Percentiles rank a stretch among this genome's conserved stretches.
Conservation (phyloP, 2,888 invertebrate species). For the Mythimna vitellina region DNA sequence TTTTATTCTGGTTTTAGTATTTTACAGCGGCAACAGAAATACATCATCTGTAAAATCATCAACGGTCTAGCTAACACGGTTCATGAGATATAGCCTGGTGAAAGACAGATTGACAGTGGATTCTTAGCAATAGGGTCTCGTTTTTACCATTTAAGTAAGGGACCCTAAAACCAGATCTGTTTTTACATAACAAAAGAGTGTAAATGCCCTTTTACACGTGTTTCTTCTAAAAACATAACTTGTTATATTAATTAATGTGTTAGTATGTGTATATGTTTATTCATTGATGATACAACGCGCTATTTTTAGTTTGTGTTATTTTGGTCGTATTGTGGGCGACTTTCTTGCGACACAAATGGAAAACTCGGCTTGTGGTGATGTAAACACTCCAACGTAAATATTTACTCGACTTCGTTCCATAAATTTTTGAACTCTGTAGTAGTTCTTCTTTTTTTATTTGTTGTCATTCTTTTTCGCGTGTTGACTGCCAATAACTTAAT, state of each 20-base stretch:
- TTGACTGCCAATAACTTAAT: too few species aligned
- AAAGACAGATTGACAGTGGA: too few species aligned
- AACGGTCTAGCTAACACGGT: too few species aligned
- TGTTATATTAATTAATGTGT: not conserved
- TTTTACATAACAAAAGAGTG: not conserved
- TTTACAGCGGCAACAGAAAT: too few species aligned
- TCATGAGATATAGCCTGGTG: too few species aligned
- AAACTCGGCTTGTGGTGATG: slow-evolving; percentile 37
- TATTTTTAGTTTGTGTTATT: slow-evolving; percentile 52
- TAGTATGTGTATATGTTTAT: not conserved
- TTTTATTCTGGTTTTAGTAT: too few species aligned
- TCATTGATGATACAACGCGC: slow-evolving; percentile 36
- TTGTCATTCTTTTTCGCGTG: too few species aligned
- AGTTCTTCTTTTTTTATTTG: not conserved
- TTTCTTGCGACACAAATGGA: slow-evolving; percentile 51
- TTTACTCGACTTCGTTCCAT: not conserved
- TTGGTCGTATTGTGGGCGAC: slow-evolving; percentile 45
- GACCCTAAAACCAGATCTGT: too few species aligned
- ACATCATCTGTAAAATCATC: too few species aligned
- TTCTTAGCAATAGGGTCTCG: too few species aligned
- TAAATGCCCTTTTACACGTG: slow-evolving; percentile 11
- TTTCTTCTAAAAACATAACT: not conserved
- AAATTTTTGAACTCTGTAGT: not conserved
- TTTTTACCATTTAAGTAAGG: too few species aligned
- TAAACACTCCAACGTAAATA: slow-evolving; percentile 1